Evolutionary conservation across 2,113 vertebrate species (phyloP), one percentile per base, ranked within the genome.

Genomic region (Urocynchramus pylzowi): DNA sequence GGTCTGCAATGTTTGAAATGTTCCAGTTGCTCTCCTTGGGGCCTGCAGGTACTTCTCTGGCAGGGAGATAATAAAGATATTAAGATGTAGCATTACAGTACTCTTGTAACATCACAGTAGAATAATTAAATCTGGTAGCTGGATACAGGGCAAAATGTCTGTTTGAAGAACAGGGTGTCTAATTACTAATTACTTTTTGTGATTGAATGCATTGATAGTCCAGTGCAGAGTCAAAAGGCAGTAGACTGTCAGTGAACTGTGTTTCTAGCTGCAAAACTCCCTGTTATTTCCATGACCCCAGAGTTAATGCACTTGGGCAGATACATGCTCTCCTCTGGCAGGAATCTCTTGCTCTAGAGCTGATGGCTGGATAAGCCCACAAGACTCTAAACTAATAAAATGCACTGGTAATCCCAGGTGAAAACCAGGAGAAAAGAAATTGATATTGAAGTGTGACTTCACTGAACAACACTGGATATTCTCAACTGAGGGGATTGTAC

Each of bases 81-180:
- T 65, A 70, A 53, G 56, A 84, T 84, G 45, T 63, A 84, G 59
- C 50, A 22, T 87, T 69, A 39, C 63, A 63, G 9, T 47, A 33
- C 33, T 47, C 30, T 5, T 75, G 69, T 42, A 93, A 70, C 79
- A 74, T 91, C 52, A 16, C 53, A 57, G 59, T 65, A 24, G 74
- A 91, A 95, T 69, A 94, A 91, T 94, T 88, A 92, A 27, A n/a
- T 92, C 22, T 52, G 47, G 15, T 23, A 53, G 31, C 33, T 80
- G 89, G 45, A 39, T 61, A 22, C 16, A 79, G 85, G 56, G 71
- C 82, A 76, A 41, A 87, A 88, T 69, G 61, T 92, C 61, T 50
- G 61, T 49, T 82, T 93, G 75, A 85, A 85, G 50, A 92, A 73
- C 10, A 26, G 1, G 1, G 37, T 57, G 75, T 74, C 71, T n/a